Evolutionary conservation across 2,113 vertebrate genomes (phyloP).

Genomic region (Etia nguti): DNA sequence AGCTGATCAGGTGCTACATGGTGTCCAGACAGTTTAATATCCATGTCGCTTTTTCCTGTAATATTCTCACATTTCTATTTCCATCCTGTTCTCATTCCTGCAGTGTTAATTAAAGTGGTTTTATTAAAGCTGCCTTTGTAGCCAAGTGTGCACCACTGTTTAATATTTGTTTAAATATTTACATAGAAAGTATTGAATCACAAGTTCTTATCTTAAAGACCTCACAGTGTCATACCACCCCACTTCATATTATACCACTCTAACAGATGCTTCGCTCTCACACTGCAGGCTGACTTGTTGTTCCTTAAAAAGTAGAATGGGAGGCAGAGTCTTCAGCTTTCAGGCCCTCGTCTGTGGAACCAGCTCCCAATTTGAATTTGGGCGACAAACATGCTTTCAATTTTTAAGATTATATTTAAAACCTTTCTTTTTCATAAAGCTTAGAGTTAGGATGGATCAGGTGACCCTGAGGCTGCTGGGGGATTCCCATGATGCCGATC

Average conservation of each 20-base stretch:
- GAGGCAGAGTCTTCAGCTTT: not conserved
- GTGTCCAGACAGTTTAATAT: not conserved
- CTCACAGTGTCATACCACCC: not conserved
- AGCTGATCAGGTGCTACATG: not conserved
- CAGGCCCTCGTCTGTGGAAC: not conserved
- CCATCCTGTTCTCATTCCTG: not conserved
- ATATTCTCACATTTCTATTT: not conserved
- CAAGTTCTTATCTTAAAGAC: not conserved
- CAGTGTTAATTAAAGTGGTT: not conserved
- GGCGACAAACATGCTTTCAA: not conserved
- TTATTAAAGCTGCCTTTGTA: not conserved
- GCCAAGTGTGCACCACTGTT: not conserved
- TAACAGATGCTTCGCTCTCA: not conserved
- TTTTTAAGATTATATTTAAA: not conserved
- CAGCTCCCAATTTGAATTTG: not conserved
- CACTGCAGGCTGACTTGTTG: not conserved
- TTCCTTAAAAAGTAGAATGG: not conserved
- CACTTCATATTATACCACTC: not conserved
- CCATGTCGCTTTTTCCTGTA: not conserved
- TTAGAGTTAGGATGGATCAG: not conserved
- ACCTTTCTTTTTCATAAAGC: not conserved
- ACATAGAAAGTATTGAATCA: not conserved
- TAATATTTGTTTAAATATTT: not conserved
- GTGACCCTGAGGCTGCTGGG: not conserved
- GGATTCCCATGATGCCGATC: not conserved